phyloP scores from a whole-genome alignment of 2,888 invertebrate species.

The Tenthredo mesomela region DNA sequence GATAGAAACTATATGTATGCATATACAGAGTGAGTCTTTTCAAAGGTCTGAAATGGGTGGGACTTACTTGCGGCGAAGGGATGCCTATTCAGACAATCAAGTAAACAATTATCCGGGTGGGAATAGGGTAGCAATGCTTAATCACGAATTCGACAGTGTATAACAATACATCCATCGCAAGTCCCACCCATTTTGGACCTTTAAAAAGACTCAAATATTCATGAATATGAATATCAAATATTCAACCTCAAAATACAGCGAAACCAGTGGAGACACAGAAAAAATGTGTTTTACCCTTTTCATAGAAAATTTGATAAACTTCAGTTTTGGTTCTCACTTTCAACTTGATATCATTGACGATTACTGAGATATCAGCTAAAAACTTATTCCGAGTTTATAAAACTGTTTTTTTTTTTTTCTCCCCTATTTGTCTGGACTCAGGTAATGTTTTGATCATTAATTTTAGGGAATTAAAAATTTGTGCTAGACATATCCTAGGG shows the following conservation, averaged over 20 bases:
- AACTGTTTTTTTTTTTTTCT: background rate
- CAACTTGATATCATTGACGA: background rate
- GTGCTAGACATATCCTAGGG: background rate
- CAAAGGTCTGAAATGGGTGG: no score
- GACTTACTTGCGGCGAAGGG: no score
- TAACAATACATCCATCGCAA: no score
- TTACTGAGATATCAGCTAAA: background rate
- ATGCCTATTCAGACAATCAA: no score
- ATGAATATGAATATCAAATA: no score
- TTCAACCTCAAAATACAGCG: background rate
- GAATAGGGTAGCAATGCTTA: no score
- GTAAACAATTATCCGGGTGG: no score
- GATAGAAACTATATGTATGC: background rate
- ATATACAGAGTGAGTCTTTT: no score
- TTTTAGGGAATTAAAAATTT: background rate
- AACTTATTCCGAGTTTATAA: background rate
- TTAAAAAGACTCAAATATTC: no score
- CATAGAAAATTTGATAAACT: background rate
- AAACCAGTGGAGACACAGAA: background rate
- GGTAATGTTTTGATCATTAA: background rate
- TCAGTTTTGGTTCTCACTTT: background rate
- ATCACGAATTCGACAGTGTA: no score
- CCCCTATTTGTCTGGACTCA: background rate
- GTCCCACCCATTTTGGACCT: no score
- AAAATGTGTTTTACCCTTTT: background rate